Base-by-base conservation (phyloP, 2,888 invertebrate genomes). In the Catocala nupta region DNA sequence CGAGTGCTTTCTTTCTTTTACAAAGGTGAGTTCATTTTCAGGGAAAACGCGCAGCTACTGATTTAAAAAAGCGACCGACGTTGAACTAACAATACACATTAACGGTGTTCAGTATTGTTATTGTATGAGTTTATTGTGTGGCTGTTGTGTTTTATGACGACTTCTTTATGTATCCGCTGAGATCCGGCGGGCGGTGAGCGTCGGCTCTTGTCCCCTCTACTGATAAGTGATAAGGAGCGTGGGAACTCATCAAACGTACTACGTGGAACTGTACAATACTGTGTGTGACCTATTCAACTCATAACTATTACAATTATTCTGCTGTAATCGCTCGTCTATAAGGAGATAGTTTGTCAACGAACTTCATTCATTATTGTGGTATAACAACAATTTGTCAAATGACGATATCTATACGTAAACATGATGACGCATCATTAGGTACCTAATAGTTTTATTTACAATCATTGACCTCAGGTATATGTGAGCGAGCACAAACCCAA, bases 141-240 rank as follows among this genome's bases (percentile, higher is more conserved):
- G 6, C 33, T 34, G 25, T 47, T 48, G 39, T 55, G 16, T 48
- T 48, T 10, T 42, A 12, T 47, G 55, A 55, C 7, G 36, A 16
- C 8, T 47, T 48, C 36, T 42, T 42, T n/a, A n/a, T 55, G 49
- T 48, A 11, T 5, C 12, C 6, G 55, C 11, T 55, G 25, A 55
- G 47, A 9, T n/a, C 1, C 5, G 48, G 16, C 13, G 50, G 10
- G 34, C 39, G 12, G 13, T 11, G 13, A 5, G 39, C 49, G 10
- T 0, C 48, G 36, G 49, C 56, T 33, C 6, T 33, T n/a, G 13
- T 8, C 55, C 47, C 10, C 16, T 49, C 43, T 25, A 4, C 56
- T 13, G 39, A 7, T 10, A 34, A 36, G 49, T 42, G 55, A 55
- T 55, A 55, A 48, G 36, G 48, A 50, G 12, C 56, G 56, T 57